Percentiles rank a stretch among this genome's conserved stretches.
Evolutionary conservation across 2,113 vertebrate genomes (phyloP).

Genomic region (Morone saxatilis): DNA sequence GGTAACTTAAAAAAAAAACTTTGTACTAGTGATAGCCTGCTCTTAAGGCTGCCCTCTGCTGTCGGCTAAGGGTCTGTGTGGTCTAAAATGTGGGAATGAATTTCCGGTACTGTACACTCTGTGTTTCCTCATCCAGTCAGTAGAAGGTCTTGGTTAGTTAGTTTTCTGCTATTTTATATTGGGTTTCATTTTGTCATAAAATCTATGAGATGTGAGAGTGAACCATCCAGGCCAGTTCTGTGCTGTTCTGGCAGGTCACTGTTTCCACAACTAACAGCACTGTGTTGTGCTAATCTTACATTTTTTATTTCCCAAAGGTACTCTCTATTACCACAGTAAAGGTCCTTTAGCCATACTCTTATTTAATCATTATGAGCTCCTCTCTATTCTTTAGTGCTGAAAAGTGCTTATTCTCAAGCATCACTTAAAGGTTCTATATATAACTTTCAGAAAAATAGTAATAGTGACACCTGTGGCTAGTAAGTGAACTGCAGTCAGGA

Average conservation of each 20-base stretch:
- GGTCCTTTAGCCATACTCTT: not conserved
- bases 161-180: not conserved
- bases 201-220: not conserved
- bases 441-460: too few relatives aligned
- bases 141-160: not conserved
- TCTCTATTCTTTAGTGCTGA: not conserved
- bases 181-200: constrained; percentile 1
- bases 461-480: too few relatives aligned
- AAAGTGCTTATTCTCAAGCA: not conserved
- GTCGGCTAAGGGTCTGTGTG: constrained; percentile 57
- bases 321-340: not conserved
- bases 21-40: constrained; percentile 27
- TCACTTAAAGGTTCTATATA: not conserved
- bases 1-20: not conserved
- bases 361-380: not conserved
- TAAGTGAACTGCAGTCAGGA: too few relatives aligned
- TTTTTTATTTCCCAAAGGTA: not conserved
- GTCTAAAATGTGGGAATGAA: constrained; percentile 22
- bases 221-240: constrained; percentile 1
- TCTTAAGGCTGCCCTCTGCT: constrained; percentile 78
- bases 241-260: not conserved
- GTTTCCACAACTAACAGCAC: constrained; percentile 37
- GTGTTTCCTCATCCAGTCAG: not conserved
- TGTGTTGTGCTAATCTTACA: not conserved
- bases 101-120: constrained; percentile 14